Base-by-base conservation (phyloP, 2,888 invertebrate species). In the Amphipyra berbera region DNA sequence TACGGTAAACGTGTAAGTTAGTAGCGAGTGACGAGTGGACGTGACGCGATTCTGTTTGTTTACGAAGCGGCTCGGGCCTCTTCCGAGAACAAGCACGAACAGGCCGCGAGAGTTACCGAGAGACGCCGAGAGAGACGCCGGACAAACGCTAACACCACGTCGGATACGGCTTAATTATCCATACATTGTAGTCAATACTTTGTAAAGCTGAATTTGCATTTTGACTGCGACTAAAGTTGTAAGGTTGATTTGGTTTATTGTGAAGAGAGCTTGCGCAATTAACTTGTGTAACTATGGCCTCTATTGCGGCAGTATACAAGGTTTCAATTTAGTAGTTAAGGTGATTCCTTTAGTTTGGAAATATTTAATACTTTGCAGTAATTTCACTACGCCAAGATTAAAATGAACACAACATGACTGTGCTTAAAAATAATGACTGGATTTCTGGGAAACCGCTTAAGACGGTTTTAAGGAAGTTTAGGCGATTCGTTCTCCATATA, bases 1-100 rank as follows among this genome's bases (percentile, higher is more conserved):
- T 88, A 89, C 88, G 84, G 88, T 89, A 86, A 87, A 88, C 85
- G 94, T 93, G 94, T 94, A 94, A 95, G 91, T 87, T 89, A 91
- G 94, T 94, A 94, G 94, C 94, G 79, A 89, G 88, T 88, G 88
- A 84, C 81, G 84, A 87, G 86, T 87, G 87, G 87, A 90, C 92
- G 93, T 91, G 92, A 89, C 87, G 86, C 80, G 89, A 87, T 87
- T 91, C 82, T 93, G 91, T 94, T 93, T 94, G 93, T 91, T 93
- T 93, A 85, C 87, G 79, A 74, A 81, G 78, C 73, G 77, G 67
- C 70, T 56, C 46, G 35, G 57, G 69, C 21, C 66, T 73, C 83
- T 91, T 91, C 92, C 84, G 74, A 87, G 91, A 91, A 91, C 84
- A 74, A 57, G 50, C 50, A 53, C 62, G 68, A 61, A 60, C 68